phyloP scores from a whole-genome alignment of 1,140 invertebrate species.

The Tetranychus urticae region DNA sequence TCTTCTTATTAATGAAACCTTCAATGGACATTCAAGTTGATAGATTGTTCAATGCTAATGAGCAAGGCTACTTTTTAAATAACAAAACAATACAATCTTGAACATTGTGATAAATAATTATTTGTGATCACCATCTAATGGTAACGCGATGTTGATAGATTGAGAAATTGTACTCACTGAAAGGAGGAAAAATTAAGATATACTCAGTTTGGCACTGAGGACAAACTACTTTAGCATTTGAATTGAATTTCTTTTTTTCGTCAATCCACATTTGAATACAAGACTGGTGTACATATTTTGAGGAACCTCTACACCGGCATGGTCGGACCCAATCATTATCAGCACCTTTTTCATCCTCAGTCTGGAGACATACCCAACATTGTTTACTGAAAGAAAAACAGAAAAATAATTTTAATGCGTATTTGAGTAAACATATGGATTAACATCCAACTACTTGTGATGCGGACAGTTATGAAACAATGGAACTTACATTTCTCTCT shows the following conservation, averaged over 20 bases:
- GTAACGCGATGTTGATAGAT: too few relatives aligned
- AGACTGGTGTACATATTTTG: constrained; percentile 52
- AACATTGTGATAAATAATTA: too few relatives aligned
- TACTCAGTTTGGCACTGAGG: constrained; percentile 89
- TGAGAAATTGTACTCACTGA: background rate
- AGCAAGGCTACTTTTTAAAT: too few relatives aligned
- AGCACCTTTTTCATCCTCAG: constrained; percentile 62
- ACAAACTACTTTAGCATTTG: constrained; percentile 57
- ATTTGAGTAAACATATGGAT: too few relatives aligned
- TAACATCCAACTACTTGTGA: too few relatives aligned
- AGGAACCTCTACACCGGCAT: constrained; percentile 65
- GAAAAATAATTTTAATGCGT: too few relatives aligned
- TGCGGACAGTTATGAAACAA: background rate
- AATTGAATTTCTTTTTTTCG: constrained; percentile 82
- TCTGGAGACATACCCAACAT: constrained; percentile 95
- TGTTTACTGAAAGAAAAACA: constrained; percentile 17
- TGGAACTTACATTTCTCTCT: too few relatives aligned
- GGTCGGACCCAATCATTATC: constrained; percentile 76
- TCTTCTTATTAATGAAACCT: too few relatives aligned
- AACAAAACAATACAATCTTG: too few relatives aligned
- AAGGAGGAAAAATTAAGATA: constrained; percentile 66
- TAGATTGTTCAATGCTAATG: too few relatives aligned
- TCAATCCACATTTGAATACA: constrained; percentile 96
- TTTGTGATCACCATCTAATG: too few relatives aligned
- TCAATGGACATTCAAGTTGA: too few relatives aligned